A percentile compares a stretch with the other conserved stretches of the same genome.
Evolutionary conservation across 2,113 vertebrate genomes (phyloP).

Genomic region (Hiodon tergisus): DNA sequence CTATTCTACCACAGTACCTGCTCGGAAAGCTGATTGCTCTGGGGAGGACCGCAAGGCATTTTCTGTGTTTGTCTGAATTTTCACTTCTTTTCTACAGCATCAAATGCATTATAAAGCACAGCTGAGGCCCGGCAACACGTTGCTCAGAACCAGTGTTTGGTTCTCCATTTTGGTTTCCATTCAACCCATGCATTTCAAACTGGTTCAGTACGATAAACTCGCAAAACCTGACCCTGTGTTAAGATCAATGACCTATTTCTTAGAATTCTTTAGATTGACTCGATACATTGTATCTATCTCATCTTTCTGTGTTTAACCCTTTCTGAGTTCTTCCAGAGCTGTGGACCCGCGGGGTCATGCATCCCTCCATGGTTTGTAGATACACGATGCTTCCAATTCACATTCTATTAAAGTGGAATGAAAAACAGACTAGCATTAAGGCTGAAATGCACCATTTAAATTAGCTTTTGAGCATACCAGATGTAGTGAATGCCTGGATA

Average conservation of each 20-base stretch:
- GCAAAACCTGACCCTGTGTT: no score
- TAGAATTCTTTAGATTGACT: no score
- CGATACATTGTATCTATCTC: no score
- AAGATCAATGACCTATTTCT: no score
- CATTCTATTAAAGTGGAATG: background rate
- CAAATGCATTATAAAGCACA: background rate
- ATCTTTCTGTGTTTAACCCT: no score
- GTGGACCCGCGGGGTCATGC: no score
- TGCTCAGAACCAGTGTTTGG: background rate
- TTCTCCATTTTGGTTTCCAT: background rate
- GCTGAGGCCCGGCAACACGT: background rate
- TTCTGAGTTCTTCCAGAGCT: no score
- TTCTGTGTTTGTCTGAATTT: background rate
- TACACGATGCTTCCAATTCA: background rate
- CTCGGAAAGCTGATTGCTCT: background rate
- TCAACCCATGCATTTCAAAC: background rate
- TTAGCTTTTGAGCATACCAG: slow-evolving; percentile 24
- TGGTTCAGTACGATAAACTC: no score
- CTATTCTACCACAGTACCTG: slow-evolving; percentile 9
- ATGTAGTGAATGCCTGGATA: slow-evolving; percentile 39
- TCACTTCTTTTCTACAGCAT: background rate
- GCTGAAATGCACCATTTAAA: slow-evolving; percentile 35
- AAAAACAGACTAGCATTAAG: slow-evolving; percentile 13
- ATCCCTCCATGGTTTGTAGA: no score
- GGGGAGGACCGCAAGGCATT: background rate